A percentile compares a stretch with the other conserved stretches of the same genome.
Conservation (phyloP, 2,888 invertebrate genomes). For the Trypoxylon attenuatum region DNA sequence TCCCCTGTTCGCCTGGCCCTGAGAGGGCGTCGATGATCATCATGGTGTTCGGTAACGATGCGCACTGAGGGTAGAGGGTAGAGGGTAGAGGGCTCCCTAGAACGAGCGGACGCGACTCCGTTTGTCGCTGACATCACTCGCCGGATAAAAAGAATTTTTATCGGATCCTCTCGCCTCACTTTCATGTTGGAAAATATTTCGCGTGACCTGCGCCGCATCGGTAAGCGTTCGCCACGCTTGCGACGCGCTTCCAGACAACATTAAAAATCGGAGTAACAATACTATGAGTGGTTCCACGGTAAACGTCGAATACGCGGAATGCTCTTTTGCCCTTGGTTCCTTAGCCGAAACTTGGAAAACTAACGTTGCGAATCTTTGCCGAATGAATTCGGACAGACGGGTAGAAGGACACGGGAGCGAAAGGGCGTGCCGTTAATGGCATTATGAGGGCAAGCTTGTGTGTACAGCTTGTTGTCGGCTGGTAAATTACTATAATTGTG, state of each 20-base stretch:
- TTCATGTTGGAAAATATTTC: slow-evolving; percentile 5
- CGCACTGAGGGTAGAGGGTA: background rate
- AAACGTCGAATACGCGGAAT: no score
- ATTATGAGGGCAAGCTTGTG: slow-evolving; percentile 61
- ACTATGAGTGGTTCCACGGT: no score
- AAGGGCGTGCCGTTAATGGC: slow-evolving; percentile 58
- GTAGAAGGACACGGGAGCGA: slow-evolving; percentile 59
- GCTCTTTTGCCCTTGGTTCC: no score
- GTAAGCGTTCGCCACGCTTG: slow-evolving; percentile 5
- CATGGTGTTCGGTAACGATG: slow-evolving; percentile 30
- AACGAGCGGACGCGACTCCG: slow-evolving; percentile 19
- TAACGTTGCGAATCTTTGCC: background rate
- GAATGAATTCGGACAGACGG: slow-evolving; percentile 23
- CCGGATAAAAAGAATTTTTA: slow-evolving; percentile 14
- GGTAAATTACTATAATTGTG: slow-evolving; percentile 74
- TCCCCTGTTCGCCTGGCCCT: background rate
- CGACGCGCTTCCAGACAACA: background rate
- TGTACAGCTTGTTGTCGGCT: slow-evolving; percentile 72
- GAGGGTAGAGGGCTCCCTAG: no score
- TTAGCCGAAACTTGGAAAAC: background rate
- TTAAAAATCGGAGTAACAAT: background rate
- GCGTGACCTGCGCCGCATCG: background rate
- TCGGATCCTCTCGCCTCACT: background rate
- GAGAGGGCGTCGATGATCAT: slow-evolving; percentile 30
- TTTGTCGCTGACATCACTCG: slow-evolving; percentile 23